These are phyloP conservation scores for Brachypodius melanocephalos DNA, from an alignment of 2,113 vertebrate species.

Conservation along the genomic window DNA sequence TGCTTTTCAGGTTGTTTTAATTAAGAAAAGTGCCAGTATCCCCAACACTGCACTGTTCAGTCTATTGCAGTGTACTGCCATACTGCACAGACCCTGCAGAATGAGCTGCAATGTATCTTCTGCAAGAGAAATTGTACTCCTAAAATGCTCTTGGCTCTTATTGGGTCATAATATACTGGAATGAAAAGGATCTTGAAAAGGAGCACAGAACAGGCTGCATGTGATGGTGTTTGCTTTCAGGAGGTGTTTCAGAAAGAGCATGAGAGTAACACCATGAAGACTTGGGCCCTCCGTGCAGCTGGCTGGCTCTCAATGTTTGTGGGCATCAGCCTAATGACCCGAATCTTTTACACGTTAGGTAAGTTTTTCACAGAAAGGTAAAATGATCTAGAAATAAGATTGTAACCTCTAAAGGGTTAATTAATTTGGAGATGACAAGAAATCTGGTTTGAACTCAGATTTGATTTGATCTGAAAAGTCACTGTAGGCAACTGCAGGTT, in stretches of 20 bases:
- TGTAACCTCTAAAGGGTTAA: neutral
- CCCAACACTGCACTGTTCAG: neutral
- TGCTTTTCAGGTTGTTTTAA: neutral
- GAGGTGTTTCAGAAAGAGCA: slow-evolving; percentile 89
- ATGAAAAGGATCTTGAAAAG: neutral
- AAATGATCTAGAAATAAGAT: neutral
- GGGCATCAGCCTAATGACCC: slow-evolving; percentile 86
- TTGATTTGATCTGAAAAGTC: neutral
- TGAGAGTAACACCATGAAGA: slow-evolving; percentile 83
- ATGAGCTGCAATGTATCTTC: neutral
- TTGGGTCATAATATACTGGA: neutral
- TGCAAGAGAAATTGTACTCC: neutral
- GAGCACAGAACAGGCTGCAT: neutral
- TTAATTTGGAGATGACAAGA: neutral
- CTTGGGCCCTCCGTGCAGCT: slow-evolving; percentile 86
- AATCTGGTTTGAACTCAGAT: neutral
- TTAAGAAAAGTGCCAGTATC: neutral
- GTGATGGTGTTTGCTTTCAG: slow-evolving; percentile 62
- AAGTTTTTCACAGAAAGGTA: slow-evolving; percentile 5
- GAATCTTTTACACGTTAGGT: slow-evolving; percentile 90
- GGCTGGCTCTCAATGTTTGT: slow-evolving; percentile 95
- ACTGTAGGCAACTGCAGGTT: neutral
- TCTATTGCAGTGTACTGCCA: neutral
- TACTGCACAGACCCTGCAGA: neutral
- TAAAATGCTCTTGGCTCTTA: neutral